phyloP scores from a whole-genome alignment of 2,113 vertebrate species.

The Casuarius casuarius region DNA sequence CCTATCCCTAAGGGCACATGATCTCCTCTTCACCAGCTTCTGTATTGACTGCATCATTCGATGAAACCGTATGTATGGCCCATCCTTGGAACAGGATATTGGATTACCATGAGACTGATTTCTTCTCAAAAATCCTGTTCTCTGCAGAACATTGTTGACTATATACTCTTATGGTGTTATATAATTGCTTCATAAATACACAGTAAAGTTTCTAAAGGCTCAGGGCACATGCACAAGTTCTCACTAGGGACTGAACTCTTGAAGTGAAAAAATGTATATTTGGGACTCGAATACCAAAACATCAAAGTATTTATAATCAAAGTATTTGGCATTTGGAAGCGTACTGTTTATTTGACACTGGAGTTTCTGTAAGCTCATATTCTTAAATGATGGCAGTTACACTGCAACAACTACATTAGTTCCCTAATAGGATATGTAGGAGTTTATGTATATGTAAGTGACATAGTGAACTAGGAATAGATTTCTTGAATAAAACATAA shows the following conservation, averaged over 20 bases:
- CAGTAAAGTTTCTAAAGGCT: neutral
- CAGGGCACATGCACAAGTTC: neutral
- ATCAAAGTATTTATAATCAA: neutral
- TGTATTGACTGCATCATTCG: neutral
- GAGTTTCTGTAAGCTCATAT: neutral
- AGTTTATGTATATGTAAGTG: neutral
- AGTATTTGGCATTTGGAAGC: neutral
- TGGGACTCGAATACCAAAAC: neutral
- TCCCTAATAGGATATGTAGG: neutral
- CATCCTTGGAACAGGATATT: neutral
- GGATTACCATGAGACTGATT: neutral
- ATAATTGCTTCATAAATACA: neutral
- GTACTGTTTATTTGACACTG: neutral
- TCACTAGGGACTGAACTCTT: neutral
- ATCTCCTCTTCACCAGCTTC: neutral
- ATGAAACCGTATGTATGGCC: neutral
- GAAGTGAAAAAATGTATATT: neutral
- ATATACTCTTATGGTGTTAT: neutral
- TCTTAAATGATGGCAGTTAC: neutral
- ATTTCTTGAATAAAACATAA: neutral
- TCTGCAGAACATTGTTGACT: neutral
- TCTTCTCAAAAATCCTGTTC: neutral
- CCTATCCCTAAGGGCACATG: neutral
- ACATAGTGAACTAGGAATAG: neutral
- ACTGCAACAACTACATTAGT: neutral